These are phyloP conservation scores for Phoebastria nigripes DNA, from an alignment of 2,797 vertebrate genomes.

Conservation along the genomic window DNA sequence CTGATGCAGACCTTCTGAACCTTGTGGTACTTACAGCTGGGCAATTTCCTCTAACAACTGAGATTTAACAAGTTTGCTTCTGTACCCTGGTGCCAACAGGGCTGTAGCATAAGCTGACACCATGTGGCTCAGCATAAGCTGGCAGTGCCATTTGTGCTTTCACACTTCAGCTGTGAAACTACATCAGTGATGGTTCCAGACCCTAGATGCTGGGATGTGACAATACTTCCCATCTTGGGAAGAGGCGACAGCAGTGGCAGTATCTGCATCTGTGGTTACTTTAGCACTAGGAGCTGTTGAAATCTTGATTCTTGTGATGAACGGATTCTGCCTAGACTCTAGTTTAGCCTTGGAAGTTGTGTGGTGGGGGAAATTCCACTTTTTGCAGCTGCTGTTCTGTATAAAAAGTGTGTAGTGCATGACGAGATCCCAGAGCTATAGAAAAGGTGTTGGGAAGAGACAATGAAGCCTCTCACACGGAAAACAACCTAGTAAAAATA, in stretches of 20 bases:
- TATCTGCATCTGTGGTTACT: not conserved
- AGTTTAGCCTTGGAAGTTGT: not conserved
- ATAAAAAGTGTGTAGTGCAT: not conserved
- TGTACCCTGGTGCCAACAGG: not conserved
- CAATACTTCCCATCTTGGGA: not conserved
- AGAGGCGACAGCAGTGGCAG: not conserved
- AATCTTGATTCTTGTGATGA: not conserved
- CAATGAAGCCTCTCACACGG: not conserved
- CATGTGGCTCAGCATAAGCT: not conserved
- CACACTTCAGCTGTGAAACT: constrained; percentile 10
- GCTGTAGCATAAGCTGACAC: not conserved
- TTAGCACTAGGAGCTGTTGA: not conserved
- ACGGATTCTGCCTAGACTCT: not conserved
- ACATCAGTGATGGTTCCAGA: not conserved
- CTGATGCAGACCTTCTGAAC: not conserved
- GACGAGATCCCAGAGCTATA: not conserved
- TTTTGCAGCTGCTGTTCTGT: not conserved
- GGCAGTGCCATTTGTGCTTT: constrained; percentile 32
- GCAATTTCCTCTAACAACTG: not conserved
- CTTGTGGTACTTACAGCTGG: not conserved
- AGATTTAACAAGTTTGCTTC: not conserved
- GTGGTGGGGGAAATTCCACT: not conserved
- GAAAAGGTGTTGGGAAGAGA: not conserved
- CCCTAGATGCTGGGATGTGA: not conserved
- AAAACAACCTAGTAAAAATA: not conserved